Conservation (phyloP, 2,888 invertebrate genomes). For the Octodonta nipae region DNA sequence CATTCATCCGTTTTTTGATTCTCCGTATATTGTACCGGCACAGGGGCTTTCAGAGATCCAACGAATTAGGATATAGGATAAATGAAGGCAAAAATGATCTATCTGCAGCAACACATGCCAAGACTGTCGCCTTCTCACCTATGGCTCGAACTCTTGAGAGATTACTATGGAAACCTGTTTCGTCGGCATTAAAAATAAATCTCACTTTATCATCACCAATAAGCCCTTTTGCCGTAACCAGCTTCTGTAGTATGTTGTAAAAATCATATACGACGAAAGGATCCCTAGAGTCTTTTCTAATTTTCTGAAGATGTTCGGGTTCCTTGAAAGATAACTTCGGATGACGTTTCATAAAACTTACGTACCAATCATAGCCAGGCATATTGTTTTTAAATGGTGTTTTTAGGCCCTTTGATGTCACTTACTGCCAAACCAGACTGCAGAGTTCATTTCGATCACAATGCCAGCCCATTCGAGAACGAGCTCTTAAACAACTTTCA, state of each 20-base stretch:
- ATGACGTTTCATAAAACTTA: conserved; percentile 6
- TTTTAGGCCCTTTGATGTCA: conserved; percentile 1
- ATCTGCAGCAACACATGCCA: conserved; percentile 18
- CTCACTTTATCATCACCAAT: conserved; percentile 4
- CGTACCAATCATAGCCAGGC: conserved; percentile 5
- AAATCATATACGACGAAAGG: conserved; percentile 4
- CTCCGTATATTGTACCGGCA: conserved; percentile 19
- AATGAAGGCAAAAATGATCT: conserved; percentile 17
- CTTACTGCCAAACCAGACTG: conserved; percentile 1
- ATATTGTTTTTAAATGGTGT: conserved; percentile 4
- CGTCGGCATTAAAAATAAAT: conserved; percentile 5
- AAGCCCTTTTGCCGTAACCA: conserved; percentile 1
- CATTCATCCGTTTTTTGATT: conserved; percentile 21
- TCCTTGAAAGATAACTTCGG: conserved; percentile 4
- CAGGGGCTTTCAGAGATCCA: conserved; percentile 9
- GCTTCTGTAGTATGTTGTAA: conserved; percentile 4
- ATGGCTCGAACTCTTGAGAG: conserved; percentile 5
- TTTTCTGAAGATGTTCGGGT: conserved; percentile 5
- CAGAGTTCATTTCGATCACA: not conserved
- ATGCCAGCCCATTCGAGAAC: conserved; percentile 3
- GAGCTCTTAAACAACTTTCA: not conserved
- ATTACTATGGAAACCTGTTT: conserved; percentile 4
- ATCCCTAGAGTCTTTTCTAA: conserved; percentile 5
- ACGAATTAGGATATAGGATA: conserved; percentile 9
- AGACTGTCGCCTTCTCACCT: conserved; percentile 12